Base-by-base conservation (phyloP, 2,113 vertebrate genomes). In the Scortum barcoo region DNA sequence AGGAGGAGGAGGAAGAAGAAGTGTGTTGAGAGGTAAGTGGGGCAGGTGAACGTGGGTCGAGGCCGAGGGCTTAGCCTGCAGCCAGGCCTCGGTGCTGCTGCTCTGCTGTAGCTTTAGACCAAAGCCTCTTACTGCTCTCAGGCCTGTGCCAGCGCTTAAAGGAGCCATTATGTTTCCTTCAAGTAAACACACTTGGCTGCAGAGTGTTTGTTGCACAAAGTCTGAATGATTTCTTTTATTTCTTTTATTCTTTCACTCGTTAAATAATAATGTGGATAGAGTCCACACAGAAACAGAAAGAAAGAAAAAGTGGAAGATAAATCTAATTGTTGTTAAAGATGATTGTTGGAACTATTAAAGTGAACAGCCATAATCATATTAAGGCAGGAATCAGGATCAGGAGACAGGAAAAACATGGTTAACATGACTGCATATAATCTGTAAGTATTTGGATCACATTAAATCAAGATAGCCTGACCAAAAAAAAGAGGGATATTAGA, bases 61-160 rank as follows among this genome's bases (percentile, higher is more conserved):
- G 67, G 63, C 67, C 12, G 28, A 62, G 72, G 75, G 80, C 86
- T 90, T 89, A 92, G 67, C 78, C 24, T 77, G 62, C 69, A 72
- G 61, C 67, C 79, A 50, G 90, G 86, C 82, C 84, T 40, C 76
- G 58, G 65, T 28, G 85, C 83, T 46, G 83, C 81, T 88, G 88
- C 81, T 87, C 87, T 69, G 78, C 87, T 86, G 65, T 67, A 81
- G 92, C 90, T 95, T 95, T 94, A 91, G 82, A 74, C 78, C 62
- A 95, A 96, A 96, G 92, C 95, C 88, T 93, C 94, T 95, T 95
- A 95, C 58, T 84, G 88, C 76, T 80, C 78, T 66, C 19, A 11
- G 78, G 66, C 81, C 78, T 81, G 54, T 78, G 82, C 80, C 83
- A 86, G 83, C 81, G 51, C 40, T 85, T 86, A 86, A 69, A 87